Base-by-base conservation (phyloP, 2,113 vertebrate genomes). In the Falco punctatus region DNA sequence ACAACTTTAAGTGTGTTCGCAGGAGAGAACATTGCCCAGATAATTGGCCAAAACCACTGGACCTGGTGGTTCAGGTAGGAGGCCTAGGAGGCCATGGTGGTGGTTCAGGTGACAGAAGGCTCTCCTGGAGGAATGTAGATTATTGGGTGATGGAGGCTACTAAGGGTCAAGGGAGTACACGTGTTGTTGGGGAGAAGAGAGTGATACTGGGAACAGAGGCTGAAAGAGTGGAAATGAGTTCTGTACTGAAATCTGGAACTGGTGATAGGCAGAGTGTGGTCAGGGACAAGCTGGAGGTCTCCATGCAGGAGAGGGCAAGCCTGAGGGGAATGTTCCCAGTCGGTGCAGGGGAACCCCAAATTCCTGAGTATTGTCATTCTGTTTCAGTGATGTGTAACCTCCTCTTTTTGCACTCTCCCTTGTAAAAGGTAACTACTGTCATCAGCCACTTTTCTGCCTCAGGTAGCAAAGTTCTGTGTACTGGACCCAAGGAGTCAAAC, bases 361-460 rank as follows among this genome's bases (percentile, higher is more conserved):
- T 81, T 70, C 38, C 46, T 38, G 27, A 23, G 8, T 40, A 2
- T 9, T 73, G 30, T 59, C 5, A 0, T 73, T 85, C 38, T 77
- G 15, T 75, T 32, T 44, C 72, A 54, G 64, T 24, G 33, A 44
- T 64, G 46, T 11, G 12, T 35, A 64, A 21, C 38, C 57, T 33
- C n/a, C 23, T 18, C 38, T 79, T 27, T 52, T n/a, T 48, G 35
- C 17, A 16, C 33, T 71, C 30, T 23, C 18, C 14, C 26, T 51
- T 0, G 0, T 73, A 16, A 30, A 51, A 49, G 15, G 4, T 26
- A 27, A 19, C 51, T 65, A 1, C 49, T 51, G 64, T 65, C 12
- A 1, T 51, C 73, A 80, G 65, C 27, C 13, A 1, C 15, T 72
- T 61, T 33, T 30, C 28, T 28, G 40, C 32, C 65, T 64, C 46